phyloP scores from a whole-genome alignment of 2,888 invertebrate species.

The Phyto melanocephala region DNA sequence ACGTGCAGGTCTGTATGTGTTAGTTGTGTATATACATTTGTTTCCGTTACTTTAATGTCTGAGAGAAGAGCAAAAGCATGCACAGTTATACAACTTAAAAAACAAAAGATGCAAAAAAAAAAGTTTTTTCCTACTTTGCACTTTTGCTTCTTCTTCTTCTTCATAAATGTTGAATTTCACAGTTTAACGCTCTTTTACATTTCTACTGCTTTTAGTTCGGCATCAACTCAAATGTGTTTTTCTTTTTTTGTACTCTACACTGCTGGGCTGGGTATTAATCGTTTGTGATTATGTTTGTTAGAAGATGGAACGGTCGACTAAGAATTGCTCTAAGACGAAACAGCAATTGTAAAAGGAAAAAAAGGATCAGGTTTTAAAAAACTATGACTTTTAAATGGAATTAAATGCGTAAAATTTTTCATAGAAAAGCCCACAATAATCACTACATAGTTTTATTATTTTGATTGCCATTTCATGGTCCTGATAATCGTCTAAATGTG shows the following conservation, averaged over 20 bases:
- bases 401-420: no score
- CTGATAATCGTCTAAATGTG: no score
- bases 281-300: no score
- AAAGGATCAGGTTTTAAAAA: no score
- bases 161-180: conserved; percentile 44
- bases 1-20: neutral
- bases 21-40: neutral
- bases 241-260: neutral
- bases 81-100: neutral
- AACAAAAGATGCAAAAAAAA: conserved; percentile 5
- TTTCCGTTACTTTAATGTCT: conserved; percentile 14
- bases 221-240: neutral
- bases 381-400: no score
- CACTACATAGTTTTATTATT: no score
- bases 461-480: no score
- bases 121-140: neutral
- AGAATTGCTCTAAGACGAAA: no score
- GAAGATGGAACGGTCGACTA: no score
- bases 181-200: conserved; percentile 44
- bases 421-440: no score
- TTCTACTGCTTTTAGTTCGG: neutral
- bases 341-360: no score
- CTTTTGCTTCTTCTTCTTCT: neutral
- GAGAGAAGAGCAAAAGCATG: neutral
- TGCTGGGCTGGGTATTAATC: no score